A percentile compares a stretch with the other conserved stretches of the same genome.
These are phyloP conservation scores for Drosophila putrida DNA, from an alignment of 2,888 invertebrate genomes.

Conservation along the genomic window DNA sequence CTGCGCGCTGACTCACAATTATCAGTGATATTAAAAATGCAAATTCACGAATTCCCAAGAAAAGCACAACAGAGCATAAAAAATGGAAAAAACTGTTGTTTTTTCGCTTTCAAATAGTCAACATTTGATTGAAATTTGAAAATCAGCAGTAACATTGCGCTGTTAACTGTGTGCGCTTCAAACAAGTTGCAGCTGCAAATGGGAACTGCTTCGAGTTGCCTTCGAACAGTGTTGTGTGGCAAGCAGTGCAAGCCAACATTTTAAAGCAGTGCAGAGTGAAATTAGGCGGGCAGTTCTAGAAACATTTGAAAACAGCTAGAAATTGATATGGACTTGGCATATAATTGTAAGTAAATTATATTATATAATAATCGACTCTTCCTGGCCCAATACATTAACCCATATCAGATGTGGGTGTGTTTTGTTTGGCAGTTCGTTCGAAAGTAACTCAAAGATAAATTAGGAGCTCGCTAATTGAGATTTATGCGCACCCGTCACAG, in stretches of 20 bases:
- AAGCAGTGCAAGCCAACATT: slow-evolving; percentile 33
- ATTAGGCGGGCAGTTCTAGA: slow-evolving; percentile 23
- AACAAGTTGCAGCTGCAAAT: slow-evolving; percentile 40
- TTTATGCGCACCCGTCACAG: slow-evolving; percentile 45
- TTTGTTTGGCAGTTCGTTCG: slow-evolving; percentile 14
- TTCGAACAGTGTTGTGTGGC: slow-evolving; percentile 10
- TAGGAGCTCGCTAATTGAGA: slow-evolving; percentile 60
- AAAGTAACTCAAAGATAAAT: slow-evolving; percentile 45
- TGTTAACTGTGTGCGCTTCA: slow-evolving; percentile 25
- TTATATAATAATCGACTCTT: not conserved
- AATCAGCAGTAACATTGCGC: not conserved
- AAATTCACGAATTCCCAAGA: slow-evolving; percentile 30
- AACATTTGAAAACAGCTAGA: slow-evolving; percentile 22
- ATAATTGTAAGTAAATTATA: slow-evolving; percentile 4
- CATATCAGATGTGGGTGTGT: slow-evolving; percentile 25
- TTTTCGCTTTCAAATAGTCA: slow-evolving; percentile 1
- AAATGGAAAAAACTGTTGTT: not conserved
- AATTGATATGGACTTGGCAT: not conserved
- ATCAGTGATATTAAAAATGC: slow-evolving; percentile 15
- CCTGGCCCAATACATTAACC: slow-evolving; percentile 20
- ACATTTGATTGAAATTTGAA: slow-evolving; percentile 17
- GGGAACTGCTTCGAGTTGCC: slow-evolving; percentile 6
- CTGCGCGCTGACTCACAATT: slow-evolving; percentile 41
- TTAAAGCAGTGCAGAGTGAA: slow-evolving; percentile 37
- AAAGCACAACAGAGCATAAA: not conserved